Base-by-base conservation (phyloP, 2,113 vertebrate genomes). In the Carlito syrichta region DNA sequence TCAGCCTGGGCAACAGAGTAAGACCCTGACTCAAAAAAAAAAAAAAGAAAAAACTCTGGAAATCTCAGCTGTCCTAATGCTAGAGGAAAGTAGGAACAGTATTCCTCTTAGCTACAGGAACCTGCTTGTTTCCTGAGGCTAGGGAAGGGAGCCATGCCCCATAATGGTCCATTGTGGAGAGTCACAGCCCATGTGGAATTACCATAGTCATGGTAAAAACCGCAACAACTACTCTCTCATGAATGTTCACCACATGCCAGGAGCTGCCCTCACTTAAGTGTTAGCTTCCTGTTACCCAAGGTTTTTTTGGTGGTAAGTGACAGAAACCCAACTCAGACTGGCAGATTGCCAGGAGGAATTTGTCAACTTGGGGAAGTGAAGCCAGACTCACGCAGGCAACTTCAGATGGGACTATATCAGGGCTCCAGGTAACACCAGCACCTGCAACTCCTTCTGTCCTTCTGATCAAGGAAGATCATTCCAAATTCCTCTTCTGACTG, bases 111-210 rank as follows among this genome's bases (percentile, higher is more conserved):
- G 66, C 52, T 30, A 2, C 25, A 45, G 84, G 45, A 19, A 7
- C 54, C 32, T 2, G 1, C 19, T 6, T 62, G 38, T 10, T 58
- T 91, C 66, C 62, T 10, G 14, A 23, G 58, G 35, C 52, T 43
- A 14, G 45, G 6, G 8, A 50, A 35, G 45, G 19, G 12, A 0
- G 6, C 8, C 0, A n/a, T 3, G 9, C 6, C 56, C n/a, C 6
- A 6, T 12, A 56, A 22, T 3, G 20, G 6, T 30, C 27, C 3
- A 0, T 19, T 19, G 8, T 8, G 20, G 7, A 78, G 73, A 35
- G 2, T 10, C 92, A 14, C 2, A 0, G 56, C 16, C 10, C 25
- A 0, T 0, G 5, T 14, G 63, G 77, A 40, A 11, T 66, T 5
- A 6, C 32, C 45, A 8, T 0, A 3, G 11, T 10, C 4, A 38